Evolutionary conservation across 30 jellyfish, hydroid and myxozoan genomes (phyloP).

Genomic region (Aurelia coerulea): DNA sequence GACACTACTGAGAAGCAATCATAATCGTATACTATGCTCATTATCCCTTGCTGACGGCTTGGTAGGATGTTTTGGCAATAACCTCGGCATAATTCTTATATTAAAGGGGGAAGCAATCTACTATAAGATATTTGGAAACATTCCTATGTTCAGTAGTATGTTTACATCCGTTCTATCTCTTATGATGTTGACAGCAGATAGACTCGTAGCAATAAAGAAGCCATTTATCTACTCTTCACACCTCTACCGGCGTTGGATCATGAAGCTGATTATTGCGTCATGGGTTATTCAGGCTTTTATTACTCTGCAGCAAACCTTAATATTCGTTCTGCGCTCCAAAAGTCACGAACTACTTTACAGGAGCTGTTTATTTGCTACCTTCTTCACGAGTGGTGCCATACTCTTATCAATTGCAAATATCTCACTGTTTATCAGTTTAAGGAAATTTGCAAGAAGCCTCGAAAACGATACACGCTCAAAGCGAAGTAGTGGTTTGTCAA

Average conservation of each 20-base stretch:
- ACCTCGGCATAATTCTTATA: constrained; percentile 37
- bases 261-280: constrained; percentile 7
- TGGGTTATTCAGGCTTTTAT: constrained; percentile 53
- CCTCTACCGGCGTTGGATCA: background rate
- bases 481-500: background rate
- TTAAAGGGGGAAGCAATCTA: background rate
- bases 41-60: constrained; percentile 58
- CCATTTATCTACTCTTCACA: constrained; percentile 21
- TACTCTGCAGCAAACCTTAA: constrained; percentile 24
- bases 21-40: constrained; percentile 57
- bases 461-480: background rate
- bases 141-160: constrained; percentile 62
- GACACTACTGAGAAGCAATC: constrained; percentile 36
- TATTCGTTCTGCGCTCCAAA: background rate
- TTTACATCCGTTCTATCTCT: constrained; percentile 48
- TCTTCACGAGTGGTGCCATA: constrained; percentile 17
- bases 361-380: constrained; percentile 21
- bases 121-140: constrained; percentile 41
- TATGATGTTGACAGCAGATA: constrained; percentile 40
- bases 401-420: background rate
- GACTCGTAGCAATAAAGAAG: constrained; percentile 50
- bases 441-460: constrained; percentile 15
- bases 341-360: constrained; percentile 22
- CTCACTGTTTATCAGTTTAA: constrained; percentile 2
- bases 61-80: constrained; percentile 44